Base-by-base conservation (phyloP, 2,113 vertebrate species). In the Rhynchopsitta pachyrhyncha region DNA sequence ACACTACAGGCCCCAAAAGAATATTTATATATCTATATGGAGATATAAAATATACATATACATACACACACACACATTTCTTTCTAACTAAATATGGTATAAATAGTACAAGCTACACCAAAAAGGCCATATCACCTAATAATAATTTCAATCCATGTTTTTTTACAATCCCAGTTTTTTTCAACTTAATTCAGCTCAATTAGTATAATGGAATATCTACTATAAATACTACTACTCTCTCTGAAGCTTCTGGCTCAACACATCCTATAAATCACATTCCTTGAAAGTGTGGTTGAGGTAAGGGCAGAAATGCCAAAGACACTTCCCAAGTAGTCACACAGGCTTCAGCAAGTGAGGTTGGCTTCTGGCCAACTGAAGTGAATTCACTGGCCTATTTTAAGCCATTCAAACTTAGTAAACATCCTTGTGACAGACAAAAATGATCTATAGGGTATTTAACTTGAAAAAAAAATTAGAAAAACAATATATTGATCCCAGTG, bases 41-140 rank as follows among this genome's bases (percentile, higher is more conserved):
- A 13, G 4, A 39, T 5, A 39, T 1, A 73, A 68, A 39, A 52
- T 41, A 68, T 17, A n/a, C 20, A 57, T 50, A 20, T 28, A 9
- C 35, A 28, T 22, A 53, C 1, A 35, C 1, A 25, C 17, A 19
- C 12, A 10, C 3, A 2, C 20, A 39, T 17, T 28, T 39, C 37
- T 57, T 44, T 67, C 20, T 7, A 67, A 33, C 35, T 86, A 86
- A 62, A 74, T 50, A 52, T 7, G 1, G 6, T 64, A 85, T 62
- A 70, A 83, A 39, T 12, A 69, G 27, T 31, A 69, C 19, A 67
- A 74, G 64, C 46, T 42, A 69, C 11, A 55, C 2, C 57, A 37
- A 78, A 92, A 92, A 92, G 25, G 23, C 5, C 4, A 0, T 44
- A 35, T 31, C 7, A 84, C 35, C 12, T 46, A 62, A 6, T 23